Evolutionary conservation across 2,888 invertebrate species (phyloP).

Genomic region (Diarsia rubi): DNA sequence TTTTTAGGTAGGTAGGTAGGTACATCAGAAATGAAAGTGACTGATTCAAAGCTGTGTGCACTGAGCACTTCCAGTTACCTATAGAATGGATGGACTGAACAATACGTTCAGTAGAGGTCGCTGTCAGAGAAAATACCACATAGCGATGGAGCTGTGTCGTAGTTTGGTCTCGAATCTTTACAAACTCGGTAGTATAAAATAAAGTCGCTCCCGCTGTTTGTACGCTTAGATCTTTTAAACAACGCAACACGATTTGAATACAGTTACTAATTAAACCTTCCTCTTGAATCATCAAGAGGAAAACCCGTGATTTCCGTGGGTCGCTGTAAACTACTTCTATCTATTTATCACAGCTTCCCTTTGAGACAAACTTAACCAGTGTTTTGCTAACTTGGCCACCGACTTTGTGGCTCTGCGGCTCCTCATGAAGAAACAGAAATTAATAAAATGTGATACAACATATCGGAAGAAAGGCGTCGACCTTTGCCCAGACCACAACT

Average conservation of each 20-base stretch:
- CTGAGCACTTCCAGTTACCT: background rate
- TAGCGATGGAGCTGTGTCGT: background rate
- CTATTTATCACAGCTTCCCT: too few species aligned
- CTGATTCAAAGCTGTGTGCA: too few species aligned
- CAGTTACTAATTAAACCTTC: too few species aligned
- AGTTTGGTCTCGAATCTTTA: background rate
- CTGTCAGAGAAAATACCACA: background rate
- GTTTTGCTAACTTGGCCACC: background rate
- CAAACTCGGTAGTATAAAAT: too few species aligned
- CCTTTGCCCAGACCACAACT: slow-evolving; percentile 8
- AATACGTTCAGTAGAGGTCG: background rate
- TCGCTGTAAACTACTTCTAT: background rate
- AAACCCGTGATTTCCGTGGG: too few species aligned
- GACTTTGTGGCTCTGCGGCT: background rate
- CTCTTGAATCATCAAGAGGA: too few species aligned
- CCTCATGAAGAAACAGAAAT: background rate
- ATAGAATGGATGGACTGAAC: background rate
- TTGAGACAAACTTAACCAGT: background rate
- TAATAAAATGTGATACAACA: background rate
- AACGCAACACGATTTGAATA: too few species aligned
- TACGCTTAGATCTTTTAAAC: too few species aligned
- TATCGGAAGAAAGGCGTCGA: background rate
- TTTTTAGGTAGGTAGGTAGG: too few species aligned
- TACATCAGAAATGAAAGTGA: too few species aligned
- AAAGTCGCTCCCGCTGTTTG: too few species aligned